Evolutionary conservation across 2,888 invertebrate species (phyloP).

Genomic region (Bombyx huttoni): DNA sequence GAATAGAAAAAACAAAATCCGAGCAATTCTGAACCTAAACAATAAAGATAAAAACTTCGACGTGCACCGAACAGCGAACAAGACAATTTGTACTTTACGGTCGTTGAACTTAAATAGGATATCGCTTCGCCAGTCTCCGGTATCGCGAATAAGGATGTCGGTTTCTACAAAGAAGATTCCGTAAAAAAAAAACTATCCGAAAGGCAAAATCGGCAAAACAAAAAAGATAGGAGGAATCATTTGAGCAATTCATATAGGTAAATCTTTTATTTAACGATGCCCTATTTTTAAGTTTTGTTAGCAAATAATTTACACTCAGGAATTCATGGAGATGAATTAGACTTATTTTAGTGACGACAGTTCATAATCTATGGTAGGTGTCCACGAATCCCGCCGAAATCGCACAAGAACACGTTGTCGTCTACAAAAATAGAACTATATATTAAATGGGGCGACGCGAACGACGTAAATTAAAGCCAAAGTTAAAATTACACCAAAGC

Average conservation of each 20-base stretch:
- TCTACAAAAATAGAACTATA: neutral
- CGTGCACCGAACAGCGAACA: constrained; percentile 10
- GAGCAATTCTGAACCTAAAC: constrained; percentile 27
- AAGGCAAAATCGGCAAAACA: constrained; percentile 19
- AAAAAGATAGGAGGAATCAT: constrained; percentile 12
- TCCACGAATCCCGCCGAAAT: neutral
- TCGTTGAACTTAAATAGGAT: constrained; percentile 21
- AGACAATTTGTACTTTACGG: constrained; percentile 23
- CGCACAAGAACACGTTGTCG: neutral
- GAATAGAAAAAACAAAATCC: constrained; percentile 20
- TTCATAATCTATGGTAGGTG: too few species aligned
- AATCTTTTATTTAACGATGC: neutral
- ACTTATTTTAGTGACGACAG: too few species aligned
- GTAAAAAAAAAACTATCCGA: constrained; percentile 21
- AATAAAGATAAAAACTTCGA: constrained; percentile 13
- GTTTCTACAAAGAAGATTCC: constrained; percentile 28
- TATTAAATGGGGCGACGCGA: neutral
- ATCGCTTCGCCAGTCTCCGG: constrained; percentile 17
- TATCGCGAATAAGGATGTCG: constrained; percentile 22
- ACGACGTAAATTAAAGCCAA: constrained; percentile 1
- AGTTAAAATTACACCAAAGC: neutral
- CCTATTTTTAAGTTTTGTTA: neutral
- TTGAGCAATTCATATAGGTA: neutral
- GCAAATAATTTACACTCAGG: neutral
- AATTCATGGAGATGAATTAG: too few species aligned